Conservation (phyloP, 2,113 vertebrate genomes). For the Saguinus midas region DNA sequence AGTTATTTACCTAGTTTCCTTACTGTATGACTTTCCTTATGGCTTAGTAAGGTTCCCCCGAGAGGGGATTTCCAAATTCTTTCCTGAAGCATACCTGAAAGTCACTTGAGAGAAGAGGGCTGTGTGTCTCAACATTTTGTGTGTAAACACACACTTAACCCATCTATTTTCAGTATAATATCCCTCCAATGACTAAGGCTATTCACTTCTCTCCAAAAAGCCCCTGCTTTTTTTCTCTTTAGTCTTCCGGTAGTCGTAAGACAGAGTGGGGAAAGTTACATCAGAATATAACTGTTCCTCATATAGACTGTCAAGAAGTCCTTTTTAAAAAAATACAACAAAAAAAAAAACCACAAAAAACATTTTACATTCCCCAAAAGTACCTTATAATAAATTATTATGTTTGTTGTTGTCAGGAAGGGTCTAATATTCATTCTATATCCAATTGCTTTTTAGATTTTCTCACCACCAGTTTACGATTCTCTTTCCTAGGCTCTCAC, state of each 20-base stretch:
- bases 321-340: neutral
- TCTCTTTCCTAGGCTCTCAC: neutral
- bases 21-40: neutral
- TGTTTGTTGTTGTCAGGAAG: neutral
- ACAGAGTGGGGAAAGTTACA: neutral
- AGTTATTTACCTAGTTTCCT: neutral
- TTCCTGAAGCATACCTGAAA: neutral
- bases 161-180: neutral
- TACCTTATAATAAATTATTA: neutral
- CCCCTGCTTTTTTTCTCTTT: neutral
- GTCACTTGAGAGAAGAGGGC: neutral
- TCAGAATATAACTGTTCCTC: neutral
- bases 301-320: neutral
- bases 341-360: too few relatives aligned
- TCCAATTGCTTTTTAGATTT: neutral
- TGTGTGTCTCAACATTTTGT: neutral
- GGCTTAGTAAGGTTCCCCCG: neutral
- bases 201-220: neutral
- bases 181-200: fast-evolving
- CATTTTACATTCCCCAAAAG: neutral
- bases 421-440: neutral
- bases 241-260: neutral
- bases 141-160: neutral
- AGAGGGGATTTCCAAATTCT: neutral
- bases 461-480: neutral